Evolutionary conservation across 2,888 invertebrate genomes (phyloP).

Genomic region (Cryptus viduatorius): DNA sequence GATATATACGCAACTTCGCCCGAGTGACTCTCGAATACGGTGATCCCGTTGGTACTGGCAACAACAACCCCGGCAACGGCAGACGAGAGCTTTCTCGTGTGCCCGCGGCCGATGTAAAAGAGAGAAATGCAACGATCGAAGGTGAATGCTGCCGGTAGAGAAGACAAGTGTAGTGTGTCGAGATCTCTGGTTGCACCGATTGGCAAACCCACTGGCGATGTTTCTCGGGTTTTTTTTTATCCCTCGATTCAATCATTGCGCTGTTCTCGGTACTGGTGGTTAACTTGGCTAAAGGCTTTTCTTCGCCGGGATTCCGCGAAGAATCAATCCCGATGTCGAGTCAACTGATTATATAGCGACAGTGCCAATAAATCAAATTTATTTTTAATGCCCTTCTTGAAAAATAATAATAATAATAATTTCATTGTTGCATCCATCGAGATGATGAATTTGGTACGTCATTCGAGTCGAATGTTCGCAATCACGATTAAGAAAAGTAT

Average conservation of each 20-base stretch:
- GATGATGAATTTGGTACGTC: neutral
- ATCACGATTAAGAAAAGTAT: neutral
- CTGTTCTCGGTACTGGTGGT: conserved; percentile 49
- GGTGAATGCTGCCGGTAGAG: neutral
- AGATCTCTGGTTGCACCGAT: conserved; percentile 53
- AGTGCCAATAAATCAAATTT: no score
- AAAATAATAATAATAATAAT: no score
- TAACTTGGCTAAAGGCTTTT: conserved; percentile 66
- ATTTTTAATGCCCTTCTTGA: no score
- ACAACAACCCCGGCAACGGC: neutral
- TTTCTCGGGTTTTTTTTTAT: neutral
- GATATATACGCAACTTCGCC: conserved; percentile 36
- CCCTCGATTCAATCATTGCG: conserved; percentile 51
- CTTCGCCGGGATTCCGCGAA: conserved; percentile 13
- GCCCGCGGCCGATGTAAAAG: conserved; percentile 57
- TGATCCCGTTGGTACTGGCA: conserved; percentile 57
- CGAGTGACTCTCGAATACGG: conserved; percentile 62
- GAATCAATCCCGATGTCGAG: conserved; percentile 19
- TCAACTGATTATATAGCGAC: neutral
- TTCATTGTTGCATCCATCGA: neutral
- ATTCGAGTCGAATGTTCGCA: neutral
- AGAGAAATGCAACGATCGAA: conserved; percentile 30
- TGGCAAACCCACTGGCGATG: conserved; percentile 45
- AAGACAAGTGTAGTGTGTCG: conserved; percentile 29
- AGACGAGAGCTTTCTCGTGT: conserved; percentile 44